A percentile compares a stretch with the other conserved stretches of the same genome.
Evolutionary conservation across 2,113 vertebrate genomes (phyloP).

Genomic region (Dolichallabes microphthalmus): DNA sequence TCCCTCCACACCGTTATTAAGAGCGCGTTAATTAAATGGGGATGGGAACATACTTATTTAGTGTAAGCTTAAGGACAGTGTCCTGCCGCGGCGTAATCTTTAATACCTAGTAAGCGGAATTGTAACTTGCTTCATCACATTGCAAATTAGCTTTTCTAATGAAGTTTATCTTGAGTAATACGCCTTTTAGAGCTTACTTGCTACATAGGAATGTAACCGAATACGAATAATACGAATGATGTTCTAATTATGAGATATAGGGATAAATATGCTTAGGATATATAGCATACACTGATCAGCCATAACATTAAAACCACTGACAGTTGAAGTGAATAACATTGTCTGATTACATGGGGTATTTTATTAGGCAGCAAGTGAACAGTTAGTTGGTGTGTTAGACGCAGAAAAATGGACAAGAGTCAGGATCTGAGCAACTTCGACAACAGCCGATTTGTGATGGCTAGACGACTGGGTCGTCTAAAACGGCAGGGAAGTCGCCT

Average conservation of each 20-base stretch:
- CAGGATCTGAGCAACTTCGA: too few relatives aligned
- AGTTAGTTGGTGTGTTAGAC: too few relatives aligned
- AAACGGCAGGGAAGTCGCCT: too few relatives aligned
- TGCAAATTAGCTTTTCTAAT: constrained; percentile 59
- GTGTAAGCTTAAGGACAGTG: constrained; percentile 68
- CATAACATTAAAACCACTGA: too few relatives aligned
- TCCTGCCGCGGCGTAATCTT: constrained; percentile 67
- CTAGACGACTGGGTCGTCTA: too few relatives aligned
- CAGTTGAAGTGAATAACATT: too few relatives aligned
- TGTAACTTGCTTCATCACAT: constrained; percentile 64
- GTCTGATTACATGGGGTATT: too few relatives aligned
- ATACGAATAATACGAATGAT: background rate
- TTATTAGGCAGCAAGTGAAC: too few relatives aligned
- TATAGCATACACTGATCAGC: background rate
- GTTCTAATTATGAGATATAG: background rate
- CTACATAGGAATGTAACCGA: background rate
- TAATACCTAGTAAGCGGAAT: constrained; percentile 64
- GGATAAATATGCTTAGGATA: background rate
- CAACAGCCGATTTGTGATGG: too few relatives aligned
- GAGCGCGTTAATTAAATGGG: constrained; percentile 72
- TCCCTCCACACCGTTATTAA: constrained; percentile 65
- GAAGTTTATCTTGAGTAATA: constrained; percentile 42
- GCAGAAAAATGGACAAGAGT: too few relatives aligned
- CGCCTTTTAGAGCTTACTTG: constrained; percentile 21
- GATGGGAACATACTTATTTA: constrained; percentile 71